Conservation (phyloP, 2,797 vertebrate genomes). For the Notoglanidium macrostoma region DNA sequence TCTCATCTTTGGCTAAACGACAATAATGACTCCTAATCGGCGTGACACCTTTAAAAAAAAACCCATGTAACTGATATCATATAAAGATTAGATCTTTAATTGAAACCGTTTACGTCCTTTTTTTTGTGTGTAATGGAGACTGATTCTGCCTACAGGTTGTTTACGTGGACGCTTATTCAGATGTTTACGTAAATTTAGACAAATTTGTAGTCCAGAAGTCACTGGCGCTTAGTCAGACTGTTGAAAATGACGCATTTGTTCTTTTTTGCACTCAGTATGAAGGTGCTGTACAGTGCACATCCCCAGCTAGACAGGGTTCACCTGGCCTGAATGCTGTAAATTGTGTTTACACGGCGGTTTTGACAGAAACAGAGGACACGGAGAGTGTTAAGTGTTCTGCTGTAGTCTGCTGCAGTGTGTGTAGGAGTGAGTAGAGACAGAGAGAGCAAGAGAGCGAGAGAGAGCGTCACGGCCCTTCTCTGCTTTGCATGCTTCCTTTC, state of each 20-base stretch:
- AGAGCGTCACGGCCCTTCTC: not conserved
- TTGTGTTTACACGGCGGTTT: not conserved
- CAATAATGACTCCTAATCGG: not conserved
- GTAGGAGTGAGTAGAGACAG: conserved; percentile 22
- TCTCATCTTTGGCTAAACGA: not conserved
- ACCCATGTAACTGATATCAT: not conserved
- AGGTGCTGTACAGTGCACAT: not conserved
- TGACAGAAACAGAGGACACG: not conserved
- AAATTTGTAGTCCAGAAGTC: not conserved
- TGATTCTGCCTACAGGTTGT: not conserved
- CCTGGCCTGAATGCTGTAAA: not conserved
- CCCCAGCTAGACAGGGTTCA: not conserved
- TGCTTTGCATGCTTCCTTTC: conserved; percentile 41
- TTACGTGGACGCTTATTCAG: not conserved
- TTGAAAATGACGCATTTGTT: not conserved
- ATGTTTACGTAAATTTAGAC: conserved; percentile 17
- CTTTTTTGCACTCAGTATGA: not conserved
- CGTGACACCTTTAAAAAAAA: not conserved
- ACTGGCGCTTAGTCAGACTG: not conserved
- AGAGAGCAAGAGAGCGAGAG: not conserved
- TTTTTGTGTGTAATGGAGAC: no score
- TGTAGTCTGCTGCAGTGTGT: conserved; percentile 21
- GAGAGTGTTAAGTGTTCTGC: not conserved
- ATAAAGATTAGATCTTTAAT: not conserved
- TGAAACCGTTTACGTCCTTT: not conserved